phyloP scores from a whole-genome alignment of 2,797 vertebrate genomes.

The Rhinogobio ventralis region DNA sequence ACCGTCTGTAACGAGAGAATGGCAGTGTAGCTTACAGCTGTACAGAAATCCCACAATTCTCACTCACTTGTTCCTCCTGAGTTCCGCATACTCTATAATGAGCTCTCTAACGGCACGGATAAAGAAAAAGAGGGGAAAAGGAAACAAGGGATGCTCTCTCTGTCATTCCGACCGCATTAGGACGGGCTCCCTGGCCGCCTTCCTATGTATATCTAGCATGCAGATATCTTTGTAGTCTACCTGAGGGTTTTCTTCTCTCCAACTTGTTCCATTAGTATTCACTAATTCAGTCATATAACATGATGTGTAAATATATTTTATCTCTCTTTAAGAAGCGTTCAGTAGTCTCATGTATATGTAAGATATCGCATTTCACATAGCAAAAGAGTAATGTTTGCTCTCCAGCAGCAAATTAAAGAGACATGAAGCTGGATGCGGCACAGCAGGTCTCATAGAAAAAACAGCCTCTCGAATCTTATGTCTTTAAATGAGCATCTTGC shows the following conservation, averaged over 20 bases:
- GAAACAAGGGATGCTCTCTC: slow-evolving; percentile 29
- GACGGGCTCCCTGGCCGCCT: background rate
- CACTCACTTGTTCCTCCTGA: slow-evolving; percentile 22
- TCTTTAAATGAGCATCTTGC: slow-evolving; percentile 76
- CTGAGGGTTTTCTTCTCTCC: slow-evolving; percentile 10
- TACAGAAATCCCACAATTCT: slow-evolving; percentile 22
- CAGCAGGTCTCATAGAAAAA: slow-evolving; percentile 74
- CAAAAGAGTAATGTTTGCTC: slow-evolving; percentile 42
- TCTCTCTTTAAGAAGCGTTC: background rate
- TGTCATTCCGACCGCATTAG: slow-evolving; percentile 24
- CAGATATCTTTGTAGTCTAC: slow-evolving; percentile 6
- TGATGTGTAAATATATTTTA: slow-evolving; percentile 40
- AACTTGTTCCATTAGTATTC: slow-evolving; percentile 4
- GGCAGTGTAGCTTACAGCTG: slow-evolving; percentile 31
- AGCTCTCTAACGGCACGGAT: slow-evolving; percentile 48
- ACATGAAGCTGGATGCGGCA: slow-evolving; percentile 77
- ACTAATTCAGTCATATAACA: slow-evolving; percentile 15
- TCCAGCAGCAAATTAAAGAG: slow-evolving; percentile 65
- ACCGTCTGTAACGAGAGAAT: background rate
- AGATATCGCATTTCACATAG: slow-evolving; percentile 36
- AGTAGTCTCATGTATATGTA: slow-evolving; percentile 27
- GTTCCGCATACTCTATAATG: slow-evolving; percentile 44
- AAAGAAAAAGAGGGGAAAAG: slow-evolving; percentile 13
- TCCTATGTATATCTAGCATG: background rate
- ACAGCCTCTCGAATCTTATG: slow-evolving; percentile 79